A percentile compares a stretch with the other conserved stretches of the same genome.
These are phyloP conservation scores for Hippocampus comes DNA, from an alignment of 2,113 vertebrate species.

Conservation along the genomic window DNA sequence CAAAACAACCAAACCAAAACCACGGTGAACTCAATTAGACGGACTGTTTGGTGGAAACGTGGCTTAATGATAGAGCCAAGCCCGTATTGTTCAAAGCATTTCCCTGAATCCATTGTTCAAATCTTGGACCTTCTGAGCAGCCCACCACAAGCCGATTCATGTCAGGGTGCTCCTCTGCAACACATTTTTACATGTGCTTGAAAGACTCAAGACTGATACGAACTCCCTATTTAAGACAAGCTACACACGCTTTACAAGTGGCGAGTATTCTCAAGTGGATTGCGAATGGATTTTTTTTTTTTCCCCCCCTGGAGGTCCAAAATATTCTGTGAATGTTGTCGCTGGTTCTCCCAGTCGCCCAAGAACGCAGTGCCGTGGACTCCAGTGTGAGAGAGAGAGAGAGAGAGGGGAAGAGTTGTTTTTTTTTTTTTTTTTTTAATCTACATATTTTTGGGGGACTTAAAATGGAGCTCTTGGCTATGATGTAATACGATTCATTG, in stretches of 20 bases:
- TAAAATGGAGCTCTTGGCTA: slow-evolving; percentile 30
- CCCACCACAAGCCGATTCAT: background rate
- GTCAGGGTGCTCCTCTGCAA: slow-evolving; percentile 25
- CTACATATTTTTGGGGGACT: background rate
- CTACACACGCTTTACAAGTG: slow-evolving; percentile 11
- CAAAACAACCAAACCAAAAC: background rate
- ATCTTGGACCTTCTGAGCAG: background rate
- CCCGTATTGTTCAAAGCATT: background rate
- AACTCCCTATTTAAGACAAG: slow-evolving; percentile 7
- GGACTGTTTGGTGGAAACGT: background rate
- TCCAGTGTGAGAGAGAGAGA: slow-evolving; percentile 10
- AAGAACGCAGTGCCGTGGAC: slow-evolving; percentile 50
- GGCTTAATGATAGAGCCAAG: background rate
- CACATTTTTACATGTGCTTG: background rate
- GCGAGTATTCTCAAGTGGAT: slow-evolving; percentile 20
- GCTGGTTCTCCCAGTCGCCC: slow-evolving; percentile 33
- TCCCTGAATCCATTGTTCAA: background rate
- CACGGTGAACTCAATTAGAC: background rate
- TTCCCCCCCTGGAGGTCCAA: slow-evolving; percentile 38
- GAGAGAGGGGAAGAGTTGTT: no score
- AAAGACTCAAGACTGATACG: background rate
- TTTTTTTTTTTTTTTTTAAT: slow-evolving; percentile 11
- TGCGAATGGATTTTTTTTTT: slow-evolving; percentile 30
- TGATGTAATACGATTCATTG: slow-evolving; percentile 37
- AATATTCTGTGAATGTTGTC: slow-evolving; percentile 55